These are phyloP conservation scores for Gymnosoma rotundatum DNA, from an alignment of 2,888 invertebrate species.

Conservation along the genomic window DNA sequence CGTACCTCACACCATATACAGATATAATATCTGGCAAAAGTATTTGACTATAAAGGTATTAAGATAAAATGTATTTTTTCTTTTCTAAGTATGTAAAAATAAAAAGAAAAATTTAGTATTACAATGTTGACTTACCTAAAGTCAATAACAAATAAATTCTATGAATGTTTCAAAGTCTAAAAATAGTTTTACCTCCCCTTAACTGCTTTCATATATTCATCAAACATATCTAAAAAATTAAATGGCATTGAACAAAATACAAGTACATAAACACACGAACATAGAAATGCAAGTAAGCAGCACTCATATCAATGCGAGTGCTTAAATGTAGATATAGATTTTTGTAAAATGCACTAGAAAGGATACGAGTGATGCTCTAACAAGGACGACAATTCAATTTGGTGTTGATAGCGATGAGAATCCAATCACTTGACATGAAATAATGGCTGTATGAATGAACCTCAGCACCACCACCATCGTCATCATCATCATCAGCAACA, in stretches of 20 bases:
- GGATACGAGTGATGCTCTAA: neutral
- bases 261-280: neutral
- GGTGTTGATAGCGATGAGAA: constrained; percentile 56
- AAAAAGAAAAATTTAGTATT: too few species aligned
- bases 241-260: too few species aligned
- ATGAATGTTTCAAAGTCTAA: too few species aligned
- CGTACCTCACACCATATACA: too few species aligned
- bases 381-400: constrained; percentile 57
- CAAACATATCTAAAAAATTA: neutral
- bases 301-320: neutral
- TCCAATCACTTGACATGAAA: constrained; percentile 55
- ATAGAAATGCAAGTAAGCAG: neutral
- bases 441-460: constrained; percentile 29
- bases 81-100: too few species aligned
- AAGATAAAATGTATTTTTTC: too few species aligned
- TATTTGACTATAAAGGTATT: too few species aligned
- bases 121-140: neutral
- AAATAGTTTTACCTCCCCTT: neutral
- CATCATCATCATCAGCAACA: constrained; percentile 2
- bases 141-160: neutral
- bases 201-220: neutral
- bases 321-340: neutral
- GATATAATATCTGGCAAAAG: too few species aligned
- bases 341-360: neutral
- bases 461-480: neutral